These are phyloP conservation scores for Agapetus fuscipes DNA, from an alignment of 2,888 invertebrate genomes.

Conservation along the genomic window DNA sequence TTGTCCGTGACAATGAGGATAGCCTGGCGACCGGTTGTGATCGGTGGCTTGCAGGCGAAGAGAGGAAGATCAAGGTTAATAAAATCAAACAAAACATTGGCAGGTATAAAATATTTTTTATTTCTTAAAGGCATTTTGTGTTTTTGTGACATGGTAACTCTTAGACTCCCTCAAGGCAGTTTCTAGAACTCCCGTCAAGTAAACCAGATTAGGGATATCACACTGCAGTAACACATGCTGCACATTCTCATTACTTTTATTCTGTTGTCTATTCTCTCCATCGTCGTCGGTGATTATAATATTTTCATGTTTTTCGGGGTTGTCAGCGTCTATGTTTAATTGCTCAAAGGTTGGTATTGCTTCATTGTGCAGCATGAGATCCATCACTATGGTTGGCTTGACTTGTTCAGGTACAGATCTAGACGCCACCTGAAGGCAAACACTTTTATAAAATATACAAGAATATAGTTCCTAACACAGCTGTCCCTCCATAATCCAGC, in stretches of 20 bases:
- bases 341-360: neutral
- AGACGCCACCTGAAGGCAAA: conserved; percentile 32
- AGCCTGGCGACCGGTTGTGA: too few species aligned
- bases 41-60: too few species aligned
- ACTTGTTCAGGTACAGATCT: conserved; percentile 29
- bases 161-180: conserved; percentile 47
- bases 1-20: too few species aligned
- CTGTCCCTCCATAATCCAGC: too few species aligned
- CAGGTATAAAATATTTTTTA: too few species aligned
- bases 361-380: conserved; percentile 3
- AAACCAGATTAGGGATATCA: conserved; percentile 45
- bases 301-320: neutral
- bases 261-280: neutral
- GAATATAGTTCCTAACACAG: too few species aligned
- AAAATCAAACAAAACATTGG: too few species aligned
- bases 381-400: conserved; percentile 29
- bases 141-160: conserved; percentile 46
- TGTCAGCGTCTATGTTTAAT: neutral
- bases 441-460: too few species aligned
- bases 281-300: neutral
- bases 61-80: too few species aligned
- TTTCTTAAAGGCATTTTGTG: conserved; percentile 39
- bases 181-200: conserved; percentile 44
- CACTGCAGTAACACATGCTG: conserved; percentile 31
- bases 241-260: neutral